phyloP scores from a whole-genome alignment of 2,888 invertebrate species.

The Xestia rhomboidea region DNA sequence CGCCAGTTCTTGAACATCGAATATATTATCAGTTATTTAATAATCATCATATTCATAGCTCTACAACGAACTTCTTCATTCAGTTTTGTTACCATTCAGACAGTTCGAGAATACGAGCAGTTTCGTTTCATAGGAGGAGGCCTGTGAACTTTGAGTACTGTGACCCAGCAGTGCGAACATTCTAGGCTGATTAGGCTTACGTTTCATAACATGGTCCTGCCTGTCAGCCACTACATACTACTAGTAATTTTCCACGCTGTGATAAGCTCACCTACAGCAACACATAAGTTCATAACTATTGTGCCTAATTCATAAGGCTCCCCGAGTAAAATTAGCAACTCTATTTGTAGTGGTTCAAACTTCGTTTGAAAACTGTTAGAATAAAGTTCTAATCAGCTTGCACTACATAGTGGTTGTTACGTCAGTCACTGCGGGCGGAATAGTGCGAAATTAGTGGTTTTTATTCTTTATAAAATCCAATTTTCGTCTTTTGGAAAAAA shows the following conservation, averaged over 20 bases:
- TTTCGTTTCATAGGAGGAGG: background rate
- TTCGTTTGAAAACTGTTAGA: no score
- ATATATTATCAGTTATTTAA: background rate
- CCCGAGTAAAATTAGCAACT: no score
- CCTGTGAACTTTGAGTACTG: background rate
- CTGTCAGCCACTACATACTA: background rate
- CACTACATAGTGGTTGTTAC: no score
- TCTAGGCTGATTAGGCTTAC: background rate
- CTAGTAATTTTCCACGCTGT: slow-evolving; percentile 51
- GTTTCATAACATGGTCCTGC: background rate
- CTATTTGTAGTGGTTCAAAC: no score
- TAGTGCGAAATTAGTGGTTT: no score
- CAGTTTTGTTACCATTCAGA: slow-evolving; percentile 1
- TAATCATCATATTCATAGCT: background rate
- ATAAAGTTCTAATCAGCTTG: no score
- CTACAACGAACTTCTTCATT: background rate
- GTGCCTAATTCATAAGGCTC: no score
- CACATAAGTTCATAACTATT: slow-evolving; percentile 16
- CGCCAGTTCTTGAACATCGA: background rate
- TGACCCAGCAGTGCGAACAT: background rate
- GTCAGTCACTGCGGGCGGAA: no score
- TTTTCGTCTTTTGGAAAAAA: no score
- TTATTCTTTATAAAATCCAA: no score
- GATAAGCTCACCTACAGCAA: slow-evolving; percentile 35
- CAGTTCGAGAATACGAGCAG: slow-evolving; percentile 22